phyloP scores from a whole-genome alignment of 2,113 vertebrate species.

The Bos taurus region ARS-UCD2.0 NC_037346.1:60571001-60571500 shows the following conservation, averaged over 20 bases:
- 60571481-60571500: rapidly evolving
- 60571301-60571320: background rate
- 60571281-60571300: background rate
- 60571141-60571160: background rate
- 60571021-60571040: background rate
- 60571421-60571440: background rate
- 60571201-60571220: background rate
- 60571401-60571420: background rate
- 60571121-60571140: background rate
- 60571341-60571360: rapidly evolving
- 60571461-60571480: background rate
- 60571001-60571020: no score
- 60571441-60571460: background rate
- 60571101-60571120: rapidly evolving
- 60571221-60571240: rapidly evolving
- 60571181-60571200: background rate
- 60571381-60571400: background rate
- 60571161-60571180: background rate
- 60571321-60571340: background rate
- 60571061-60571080: background rate
- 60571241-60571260: background rate
- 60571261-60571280: background rate
- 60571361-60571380: background rate
- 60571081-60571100: background rate
- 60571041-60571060: background rate